Percentiles rank a stretch among this genome's conserved stretches.
These are phyloP conservation scores for Conchocele bisecta DNA, from an alignment of 2,888 invertebrate genomes.

Conservation along the genomic window DNA sequence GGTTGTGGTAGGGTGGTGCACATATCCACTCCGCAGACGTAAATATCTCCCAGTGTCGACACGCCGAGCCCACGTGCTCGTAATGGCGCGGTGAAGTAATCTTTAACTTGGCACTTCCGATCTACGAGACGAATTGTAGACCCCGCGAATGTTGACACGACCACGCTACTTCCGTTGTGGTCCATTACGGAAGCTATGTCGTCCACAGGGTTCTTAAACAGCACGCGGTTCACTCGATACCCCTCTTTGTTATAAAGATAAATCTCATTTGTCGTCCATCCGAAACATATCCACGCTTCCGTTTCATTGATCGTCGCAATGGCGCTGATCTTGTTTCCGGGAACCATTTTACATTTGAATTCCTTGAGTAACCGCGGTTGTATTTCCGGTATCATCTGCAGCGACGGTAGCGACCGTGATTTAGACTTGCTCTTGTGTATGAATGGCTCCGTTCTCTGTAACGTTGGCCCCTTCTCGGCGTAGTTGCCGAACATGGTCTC, in stretches of 20 bases:
- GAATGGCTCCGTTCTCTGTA: constrained; percentile 4
- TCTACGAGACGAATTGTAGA: constrained; percentile 43
- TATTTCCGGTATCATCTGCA: constrained; percentile 50
- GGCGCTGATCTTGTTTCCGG: constrained; percentile 54
- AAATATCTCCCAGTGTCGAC: constrained; percentile 40
- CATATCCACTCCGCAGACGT: constrained; percentile 54
- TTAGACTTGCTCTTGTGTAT: neutral
- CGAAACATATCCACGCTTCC: constrained; percentile 59
- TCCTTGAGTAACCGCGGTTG: constrained; percentile 39
- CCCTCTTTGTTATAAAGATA: constrained; percentile 58
- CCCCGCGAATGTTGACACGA: constrained; percentile 50
- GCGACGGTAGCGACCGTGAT: constrained; percentile 1
- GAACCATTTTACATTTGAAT: constrained; percentile 51
- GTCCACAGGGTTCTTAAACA: constrained; percentile 42
- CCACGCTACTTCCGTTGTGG: constrained; percentile 38
- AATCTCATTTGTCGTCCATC: constrained; percentile 58
- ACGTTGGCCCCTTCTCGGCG: constrained; percentile 34
- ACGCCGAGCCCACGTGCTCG: constrained; percentile 47
- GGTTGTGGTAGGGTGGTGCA: constrained; percentile 50
- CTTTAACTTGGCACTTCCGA: constrained; percentile 40
- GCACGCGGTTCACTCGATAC: constrained; percentile 30
- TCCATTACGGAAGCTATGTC: constrained; percentile 46
- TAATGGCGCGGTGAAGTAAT: constrained; percentile 53
- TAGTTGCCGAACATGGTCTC: constrained; percentile 50
- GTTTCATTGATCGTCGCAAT: constrained; percentile 52